These are phyloP conservation scores for Solen grandis DNA, from an alignment of 1,140 invertebrate species.

Conservation along the genomic window DNA sequence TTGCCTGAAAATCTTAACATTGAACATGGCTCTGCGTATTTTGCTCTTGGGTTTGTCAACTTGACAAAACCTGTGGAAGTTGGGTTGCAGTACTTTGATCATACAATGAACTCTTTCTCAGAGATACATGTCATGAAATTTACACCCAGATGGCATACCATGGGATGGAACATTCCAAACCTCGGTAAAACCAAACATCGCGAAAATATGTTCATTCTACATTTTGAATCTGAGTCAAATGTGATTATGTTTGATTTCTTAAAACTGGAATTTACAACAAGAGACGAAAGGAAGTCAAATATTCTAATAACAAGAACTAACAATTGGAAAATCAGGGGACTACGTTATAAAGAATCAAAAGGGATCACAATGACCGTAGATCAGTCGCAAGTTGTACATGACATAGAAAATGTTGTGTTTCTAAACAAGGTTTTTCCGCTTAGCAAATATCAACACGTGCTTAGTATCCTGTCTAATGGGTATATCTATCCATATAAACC, in stretches of 20 bases:
- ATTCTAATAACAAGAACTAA: not conserved
- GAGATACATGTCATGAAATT: conserved; percentile 24
- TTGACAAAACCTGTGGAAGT: conserved; percentile 36
- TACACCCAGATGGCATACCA: conserved; percentile 19
- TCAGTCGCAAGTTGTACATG: not conserved
- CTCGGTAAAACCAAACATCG: conserved; percentile 7
- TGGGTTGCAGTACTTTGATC: conserved; percentile 38
- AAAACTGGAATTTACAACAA: conserved; percentile 27
- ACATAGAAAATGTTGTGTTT: conserved; percentile 25
- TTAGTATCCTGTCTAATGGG: not conserved
- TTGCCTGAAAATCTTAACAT: conserved; percentile 15
- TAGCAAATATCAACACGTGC: conserved; percentile 38
- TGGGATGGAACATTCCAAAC: conserved; percentile 48
- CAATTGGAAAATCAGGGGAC: conserved; percentile 13
- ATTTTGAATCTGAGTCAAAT: conserved; percentile 39
- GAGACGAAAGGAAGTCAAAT: conserved; percentile 26
- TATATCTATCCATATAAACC: conserved; percentile 45
- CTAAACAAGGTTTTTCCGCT: conserved; percentile 10
- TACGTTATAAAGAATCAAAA: not conserved
- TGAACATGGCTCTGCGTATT: conserved; percentile 36
- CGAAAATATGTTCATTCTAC: conserved; percentile 18
- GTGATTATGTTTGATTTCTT: conserved; percentile 52
- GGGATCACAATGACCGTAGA: conserved; percentile 32
- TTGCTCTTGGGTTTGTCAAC: conserved; percentile 35
- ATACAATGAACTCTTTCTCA: conserved; percentile 22